Percentiles rank a stretch among this genome's conserved stretches.
Conservation (phyloP, 2,797 vertebrate genomes). For the Limnodromus scolopaceus region DNA sequence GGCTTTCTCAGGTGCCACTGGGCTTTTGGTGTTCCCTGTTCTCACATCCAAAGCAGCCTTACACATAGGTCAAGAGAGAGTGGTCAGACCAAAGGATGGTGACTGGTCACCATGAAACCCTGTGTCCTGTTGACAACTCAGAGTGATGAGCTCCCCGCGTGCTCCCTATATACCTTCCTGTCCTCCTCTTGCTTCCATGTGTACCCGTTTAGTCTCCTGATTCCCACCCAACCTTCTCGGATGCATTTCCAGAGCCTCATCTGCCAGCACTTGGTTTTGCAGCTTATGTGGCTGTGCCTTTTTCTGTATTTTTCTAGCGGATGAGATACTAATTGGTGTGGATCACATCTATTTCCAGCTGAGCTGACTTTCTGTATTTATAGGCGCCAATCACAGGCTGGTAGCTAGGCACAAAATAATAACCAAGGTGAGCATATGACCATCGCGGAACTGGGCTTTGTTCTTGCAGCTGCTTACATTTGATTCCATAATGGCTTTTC, state of each 20-base stretch:
- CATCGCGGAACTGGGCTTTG: not conserved
- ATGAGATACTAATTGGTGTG: not conserved
- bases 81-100: not conserved
- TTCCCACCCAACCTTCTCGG: not conserved
- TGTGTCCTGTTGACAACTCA: not conserved
- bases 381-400: not conserved
- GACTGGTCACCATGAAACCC: not conserved
- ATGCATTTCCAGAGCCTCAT: not conserved
- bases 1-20: not conserved
- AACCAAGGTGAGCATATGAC: not conserved
- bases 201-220: not conserved
- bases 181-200: not conserved
- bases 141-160: fast-evolving
- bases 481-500: not conserved
- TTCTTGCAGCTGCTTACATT: not conserved
- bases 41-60: not conserved
- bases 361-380: not conserved
- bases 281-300: not conserved
- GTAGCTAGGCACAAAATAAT: not conserved
- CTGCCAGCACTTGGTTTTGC: not conserved
- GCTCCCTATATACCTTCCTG: not conserved
- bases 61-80: not conserved
- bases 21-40: not conserved
- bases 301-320: not conserved
- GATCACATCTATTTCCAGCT: not conserved